Percentiles rank a stretch among this genome's conserved stretches.
These are phyloP conservation scores for Mormyrus proboscirostris DNA, from an alignment of 2,797 vertebrate species.

Conservation along the genomic window DNA sequence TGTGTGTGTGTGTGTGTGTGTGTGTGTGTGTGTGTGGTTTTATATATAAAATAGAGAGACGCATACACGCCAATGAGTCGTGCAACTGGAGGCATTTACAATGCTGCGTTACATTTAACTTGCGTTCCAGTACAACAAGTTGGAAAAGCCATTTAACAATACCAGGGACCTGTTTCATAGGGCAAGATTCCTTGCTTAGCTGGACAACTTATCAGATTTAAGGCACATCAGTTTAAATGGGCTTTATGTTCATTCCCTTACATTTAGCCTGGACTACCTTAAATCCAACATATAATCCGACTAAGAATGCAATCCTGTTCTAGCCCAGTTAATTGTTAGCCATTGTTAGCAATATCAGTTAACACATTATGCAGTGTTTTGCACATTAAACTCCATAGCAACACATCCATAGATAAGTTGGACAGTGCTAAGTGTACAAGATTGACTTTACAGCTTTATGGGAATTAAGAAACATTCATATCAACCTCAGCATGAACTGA, in stretches of 20 bases:
- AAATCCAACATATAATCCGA: neutral
- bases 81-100: no score
- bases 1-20: neutral
- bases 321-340: neutral
- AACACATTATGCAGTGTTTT: neutral
- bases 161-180: neutral
- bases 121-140: neutral
- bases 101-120: neutral
- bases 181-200: neutral
- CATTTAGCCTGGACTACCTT: neutral
- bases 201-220: neutral
- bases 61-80: no score
- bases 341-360: neutral
- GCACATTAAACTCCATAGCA: neutral
- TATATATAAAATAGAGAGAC: no score
- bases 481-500: neutral
- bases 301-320: neutral
- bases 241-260: neutral
- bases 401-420: neutral
- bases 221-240: neutral
- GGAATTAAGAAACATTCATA: neutral
- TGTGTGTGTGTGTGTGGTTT: neutral
- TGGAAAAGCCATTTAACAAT: neutral
- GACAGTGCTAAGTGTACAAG: neutral
- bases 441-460: neutral